Evolutionary conservation across 2,113 vertebrate genomes (phyloP).

Genomic region (Halcyon senegalensis): DNA sequence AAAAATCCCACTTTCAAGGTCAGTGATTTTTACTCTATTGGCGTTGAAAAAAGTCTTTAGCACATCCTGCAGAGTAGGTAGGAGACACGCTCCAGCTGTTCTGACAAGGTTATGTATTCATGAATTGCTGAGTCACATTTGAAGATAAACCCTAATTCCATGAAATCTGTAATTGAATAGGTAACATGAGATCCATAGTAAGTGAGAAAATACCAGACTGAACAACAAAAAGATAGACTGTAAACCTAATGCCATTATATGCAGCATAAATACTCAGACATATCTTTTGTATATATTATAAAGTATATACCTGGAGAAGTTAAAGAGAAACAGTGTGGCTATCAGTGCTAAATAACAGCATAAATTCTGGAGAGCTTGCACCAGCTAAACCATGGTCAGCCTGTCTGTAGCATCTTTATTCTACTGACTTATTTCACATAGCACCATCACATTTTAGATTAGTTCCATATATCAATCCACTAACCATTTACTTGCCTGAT

Average conservation of each 20-base stretch:
- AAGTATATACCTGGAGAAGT: not conserved
- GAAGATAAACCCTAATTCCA: conserved; percentile 27
- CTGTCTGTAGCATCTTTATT: not conserved
- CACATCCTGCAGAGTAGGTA: conserved; percentile 4
- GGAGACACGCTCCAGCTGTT: conserved; percentile 6
- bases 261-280: not conserved
- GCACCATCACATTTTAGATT: not conserved
- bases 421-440: not conserved
- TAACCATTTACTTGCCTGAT: not conserved
- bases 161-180: conserved; percentile 48
- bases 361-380: not conserved
- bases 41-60: not conserved
- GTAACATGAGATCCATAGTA: conserved; percentile 8
- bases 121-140: conserved; percentile 49
- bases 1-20: not conserved
- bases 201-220: not conserved
- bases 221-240: not conserved
- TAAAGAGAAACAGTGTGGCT: not conserved
- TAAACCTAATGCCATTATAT: not conserved
- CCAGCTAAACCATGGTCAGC: not conserved
- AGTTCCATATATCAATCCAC: not conserved
- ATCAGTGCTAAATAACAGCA: not conserved
- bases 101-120: conserved; percentile 51
- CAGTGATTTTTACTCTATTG: not conserved
- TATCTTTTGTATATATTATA: not conserved